phyloP scores from a whole-genome alignment of 2,797 vertebrate genomes.

The Enteromius paludinosus region DNA sequence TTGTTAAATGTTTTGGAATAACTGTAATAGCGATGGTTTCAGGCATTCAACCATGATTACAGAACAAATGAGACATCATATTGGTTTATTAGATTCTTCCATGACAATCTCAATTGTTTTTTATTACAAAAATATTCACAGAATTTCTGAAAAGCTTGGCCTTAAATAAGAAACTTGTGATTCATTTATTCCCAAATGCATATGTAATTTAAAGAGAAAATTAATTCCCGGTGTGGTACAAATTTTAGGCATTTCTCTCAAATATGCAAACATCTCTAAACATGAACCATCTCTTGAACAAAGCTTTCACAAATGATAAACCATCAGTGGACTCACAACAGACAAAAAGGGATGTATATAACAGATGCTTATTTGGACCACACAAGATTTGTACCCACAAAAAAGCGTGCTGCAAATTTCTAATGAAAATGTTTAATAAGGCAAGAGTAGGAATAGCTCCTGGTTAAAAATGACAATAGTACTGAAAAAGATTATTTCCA shows the following conservation, averaged over 20 bases:
- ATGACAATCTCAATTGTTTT: conserved; percentile 31
- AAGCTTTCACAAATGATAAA: conserved; percentile 11
- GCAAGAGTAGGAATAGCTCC: conserved; percentile 15
- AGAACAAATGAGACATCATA: conserved; percentile 2
- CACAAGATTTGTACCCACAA: conserved; percentile 16
- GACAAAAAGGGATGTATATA: neutral
- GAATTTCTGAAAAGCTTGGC: conserved; percentile 2
- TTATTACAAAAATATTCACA: conserved; percentile 53
- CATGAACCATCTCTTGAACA: neutral
- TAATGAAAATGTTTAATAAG: conserved; percentile 19
- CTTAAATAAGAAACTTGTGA: conserved; percentile 27
- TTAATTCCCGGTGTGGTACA: neutral
- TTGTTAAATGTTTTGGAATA: too few species aligned
- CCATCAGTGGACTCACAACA: neutral
- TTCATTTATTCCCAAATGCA: neutral
- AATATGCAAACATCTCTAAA: neutral
- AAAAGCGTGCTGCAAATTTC: conserved; percentile 19
- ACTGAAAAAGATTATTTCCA: neutral
- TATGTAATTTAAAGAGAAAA: conserved; percentile 8
- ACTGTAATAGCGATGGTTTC: neutral
- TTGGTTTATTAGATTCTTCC: conserved; percentile 21
- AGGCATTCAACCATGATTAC: neutral
- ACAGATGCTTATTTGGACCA: neutral
- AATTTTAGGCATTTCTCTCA: neutral
- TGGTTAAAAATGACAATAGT: conserved; percentile 31